These are phyloP conservation scores for Allobates femoralis DNA, from an alignment of 2,797 vertebrate genomes.

Conservation along the genomic window DNA sequence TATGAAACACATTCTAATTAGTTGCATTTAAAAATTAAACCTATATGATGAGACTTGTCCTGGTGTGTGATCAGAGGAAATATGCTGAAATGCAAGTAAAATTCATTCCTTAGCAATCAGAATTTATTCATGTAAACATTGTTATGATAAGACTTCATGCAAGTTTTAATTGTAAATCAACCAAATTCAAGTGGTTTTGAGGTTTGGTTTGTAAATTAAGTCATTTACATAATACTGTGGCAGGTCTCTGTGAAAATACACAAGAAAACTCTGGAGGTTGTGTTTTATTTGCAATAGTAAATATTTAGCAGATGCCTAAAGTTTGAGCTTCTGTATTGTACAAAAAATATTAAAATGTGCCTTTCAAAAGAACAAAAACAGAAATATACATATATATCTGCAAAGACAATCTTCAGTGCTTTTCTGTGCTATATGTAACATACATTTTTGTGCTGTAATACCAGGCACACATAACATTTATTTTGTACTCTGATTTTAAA, in stretches of 20 bases:
- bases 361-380: background rate
- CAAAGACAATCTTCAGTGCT: background rate
- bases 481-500: constrained; percentile 3
- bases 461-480: background rate
- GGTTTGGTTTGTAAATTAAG: background rate
- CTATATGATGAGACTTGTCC: background rate
- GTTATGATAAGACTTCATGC: background rate
- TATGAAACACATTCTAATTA: constrained; percentile 1
- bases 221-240: background rate
- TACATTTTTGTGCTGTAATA: constrained; percentile 1
- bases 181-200: constrained; percentile 21
- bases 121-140: background rate
- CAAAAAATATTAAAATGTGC: background rate
- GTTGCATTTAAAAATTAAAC: background rate
- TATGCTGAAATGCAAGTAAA: background rate
- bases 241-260: background rate
- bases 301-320: background rate
- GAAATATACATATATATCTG: background rate
- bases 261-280: background rate
- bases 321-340: background rate
- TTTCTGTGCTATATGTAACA: background rate
- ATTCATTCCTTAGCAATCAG: background rate
- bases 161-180: constrained; percentile 34
- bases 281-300: background rate
- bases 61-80: background rate